Evolutionary conservation across 2,113 vertebrate genomes (phyloP).

Genomic region (Spizaetus ornatus): DNA sequence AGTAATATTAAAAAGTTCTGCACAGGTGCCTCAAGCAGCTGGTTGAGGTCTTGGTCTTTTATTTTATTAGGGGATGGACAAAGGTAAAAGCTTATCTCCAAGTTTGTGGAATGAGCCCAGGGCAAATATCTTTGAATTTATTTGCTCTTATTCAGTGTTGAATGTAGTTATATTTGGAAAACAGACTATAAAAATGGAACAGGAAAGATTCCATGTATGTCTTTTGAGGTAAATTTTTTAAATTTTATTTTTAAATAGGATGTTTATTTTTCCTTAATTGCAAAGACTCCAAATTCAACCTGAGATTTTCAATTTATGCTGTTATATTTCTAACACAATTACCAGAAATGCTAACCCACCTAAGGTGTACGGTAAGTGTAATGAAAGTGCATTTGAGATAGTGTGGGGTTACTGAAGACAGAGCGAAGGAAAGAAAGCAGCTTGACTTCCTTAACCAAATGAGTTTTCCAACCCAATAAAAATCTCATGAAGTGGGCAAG

Average conservation of each 20-base stretch:
- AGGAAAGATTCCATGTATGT: not conserved
- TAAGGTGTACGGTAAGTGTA: not conserved
- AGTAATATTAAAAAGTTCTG: slow-evolving; percentile 15
- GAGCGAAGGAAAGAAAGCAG: not conserved
- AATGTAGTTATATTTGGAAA: not conserved
- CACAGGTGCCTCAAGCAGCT: not conserved
- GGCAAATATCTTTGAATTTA: not conserved
- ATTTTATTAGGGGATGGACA: not conserved
- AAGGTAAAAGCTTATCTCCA: not conserved
- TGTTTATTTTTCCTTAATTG: not conserved
- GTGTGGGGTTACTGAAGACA: not conserved
- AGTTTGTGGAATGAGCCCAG: not conserved
- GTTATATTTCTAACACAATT: not conserved
- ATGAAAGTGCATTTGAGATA: not conserved
- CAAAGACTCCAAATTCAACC: not conserved
- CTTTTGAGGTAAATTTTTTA: not conserved
- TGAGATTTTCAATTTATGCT: not conserved
- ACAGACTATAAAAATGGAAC: not conserved
- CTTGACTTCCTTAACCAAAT: not conserved
- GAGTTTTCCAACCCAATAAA: not conserved
- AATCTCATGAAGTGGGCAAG: not conserved
- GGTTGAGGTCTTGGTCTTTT: not conserved
- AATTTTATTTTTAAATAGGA: not conserved
- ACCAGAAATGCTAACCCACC: not conserved
- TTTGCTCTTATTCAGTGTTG: not conserved